Conservation (phyloP, 2,888 invertebrate genomes). For the Hemaris fuciformis region DNA sequence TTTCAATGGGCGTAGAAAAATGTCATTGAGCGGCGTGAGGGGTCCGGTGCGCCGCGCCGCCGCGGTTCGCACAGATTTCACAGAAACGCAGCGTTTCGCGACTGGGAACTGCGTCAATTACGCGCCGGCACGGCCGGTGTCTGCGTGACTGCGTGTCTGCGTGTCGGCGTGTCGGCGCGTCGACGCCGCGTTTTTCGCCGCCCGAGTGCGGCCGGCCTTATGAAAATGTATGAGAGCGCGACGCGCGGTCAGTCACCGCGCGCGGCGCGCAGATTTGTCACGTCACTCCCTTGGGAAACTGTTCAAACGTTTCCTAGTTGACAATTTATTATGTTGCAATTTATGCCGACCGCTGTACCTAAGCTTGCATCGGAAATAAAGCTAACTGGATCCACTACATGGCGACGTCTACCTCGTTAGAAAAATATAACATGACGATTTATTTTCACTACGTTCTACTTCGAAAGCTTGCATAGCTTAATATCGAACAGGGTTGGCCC, state of each 20-base stretch:
- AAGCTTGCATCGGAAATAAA: constrained; percentile 11
- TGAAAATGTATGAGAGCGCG: constrained; percentile 57
- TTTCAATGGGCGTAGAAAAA: constrained; percentile 43
- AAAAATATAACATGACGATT: constrained; percentile 4
- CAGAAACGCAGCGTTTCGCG: constrained; percentile 27
- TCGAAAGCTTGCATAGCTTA: not conserved
- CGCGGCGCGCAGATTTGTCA: constrained; percentile 28
- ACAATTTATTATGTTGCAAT: constrained; percentile 19
- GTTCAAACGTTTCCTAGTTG: constrained; percentile 21
- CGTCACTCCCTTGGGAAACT: constrained; percentile 29
- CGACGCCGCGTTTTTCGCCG: constrained; percentile 55
- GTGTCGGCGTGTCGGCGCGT: constrained; percentile 24
- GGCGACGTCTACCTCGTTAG: constrained; percentile 8
- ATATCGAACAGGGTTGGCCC: too few relatives aligned
- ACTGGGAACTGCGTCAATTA: constrained; percentile 54
- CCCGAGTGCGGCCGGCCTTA: constrained; percentile 25
- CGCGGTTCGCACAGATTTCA: constrained; percentile 15
- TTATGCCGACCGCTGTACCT: constrained; percentile 10
- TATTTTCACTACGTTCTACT: not conserved
- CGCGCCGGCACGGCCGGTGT: constrained; percentile 22
- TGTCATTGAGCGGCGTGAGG: constrained; percentile 45
- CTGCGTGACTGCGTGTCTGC: constrained; percentile 43
- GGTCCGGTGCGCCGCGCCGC: constrained; percentile 18
- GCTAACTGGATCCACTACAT: constrained; percentile 13
- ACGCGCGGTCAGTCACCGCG: constrained; percentile 15